Percentiles rank a stretch among this genome's conserved stretches.
Conservation (phyloP, 1,140 invertebrate genomes). For the Drosophila takahashii region DNA sequence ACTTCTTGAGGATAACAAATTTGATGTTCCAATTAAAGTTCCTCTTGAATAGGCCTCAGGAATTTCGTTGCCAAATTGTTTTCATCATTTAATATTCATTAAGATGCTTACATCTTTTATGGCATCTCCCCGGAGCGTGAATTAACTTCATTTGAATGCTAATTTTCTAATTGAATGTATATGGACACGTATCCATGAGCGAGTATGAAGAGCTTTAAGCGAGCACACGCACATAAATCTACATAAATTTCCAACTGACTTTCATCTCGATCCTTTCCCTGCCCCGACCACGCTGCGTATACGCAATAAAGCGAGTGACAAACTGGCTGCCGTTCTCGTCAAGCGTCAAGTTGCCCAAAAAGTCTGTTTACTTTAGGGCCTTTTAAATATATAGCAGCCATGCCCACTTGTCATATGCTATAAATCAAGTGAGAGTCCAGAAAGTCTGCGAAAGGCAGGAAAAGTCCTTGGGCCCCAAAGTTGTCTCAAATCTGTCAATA, state of each 20-base stretch:
- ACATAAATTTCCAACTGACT: slow-evolving; percentile 54
- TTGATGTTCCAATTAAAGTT: slow-evolving; percentile 12
- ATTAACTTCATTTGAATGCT: slow-evolving; percentile 67
- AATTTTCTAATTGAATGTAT: slow-evolving; percentile 61
- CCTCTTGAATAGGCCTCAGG: slow-evolving; percentile 1
- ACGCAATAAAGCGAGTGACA: slow-evolving; percentile 68
- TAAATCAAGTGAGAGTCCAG: slow-evolving; percentile 53
- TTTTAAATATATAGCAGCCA: slow-evolving; percentile 39
- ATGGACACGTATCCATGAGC: slow-evolving; percentile 20
- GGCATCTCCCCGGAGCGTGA: slow-evolving; percentile 29
- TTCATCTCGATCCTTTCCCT: slow-evolving; percentile 22
- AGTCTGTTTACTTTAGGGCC: slow-evolving; percentile 35
- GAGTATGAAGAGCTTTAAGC: slow-evolving; percentile 11
- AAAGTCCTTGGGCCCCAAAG: slow-evolving; percentile 27
- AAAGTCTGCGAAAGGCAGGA: slow-evolving; percentile 10
- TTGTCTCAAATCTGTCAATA: slow-evolving; percentile 60
- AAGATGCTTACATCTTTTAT: slow-evolving; percentile 46
- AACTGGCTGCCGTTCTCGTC: slow-evolving; percentile 40
- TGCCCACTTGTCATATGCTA: slow-evolving; percentile 52
- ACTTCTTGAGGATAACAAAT: background rate
- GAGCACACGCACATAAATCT: slow-evolving; percentile 33
- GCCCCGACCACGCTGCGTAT: slow-evolving; percentile 51
- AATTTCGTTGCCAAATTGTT: slow-evolving; percentile 26
- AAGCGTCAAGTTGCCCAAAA: slow-evolving; percentile 36
- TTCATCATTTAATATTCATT: slow-evolving; percentile 40